These are phyloP conservation scores for Halichoerus grypus DNA, from an alignment of 2,113 vertebrate genomes.

Conservation along the genomic window DNA sequence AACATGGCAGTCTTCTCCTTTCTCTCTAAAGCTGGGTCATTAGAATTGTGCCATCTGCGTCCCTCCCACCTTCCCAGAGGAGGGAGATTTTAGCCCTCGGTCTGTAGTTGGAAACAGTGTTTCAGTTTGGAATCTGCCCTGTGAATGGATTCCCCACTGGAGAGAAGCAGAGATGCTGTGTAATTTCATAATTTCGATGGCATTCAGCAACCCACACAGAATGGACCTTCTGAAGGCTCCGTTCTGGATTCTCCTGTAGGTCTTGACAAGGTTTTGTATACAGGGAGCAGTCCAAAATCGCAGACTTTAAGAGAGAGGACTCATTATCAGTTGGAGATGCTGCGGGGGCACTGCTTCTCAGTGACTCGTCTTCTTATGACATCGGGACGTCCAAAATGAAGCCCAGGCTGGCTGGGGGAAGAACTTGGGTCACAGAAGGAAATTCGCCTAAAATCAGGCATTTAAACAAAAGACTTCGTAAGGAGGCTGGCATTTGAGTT, in stretches of 20 bases:
- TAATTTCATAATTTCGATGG: neutral
- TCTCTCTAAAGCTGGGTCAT: neutral
- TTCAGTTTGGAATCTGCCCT: neutral
- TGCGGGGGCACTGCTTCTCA: neutral
- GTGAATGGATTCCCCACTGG: neutral
- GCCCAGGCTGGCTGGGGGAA: neutral
- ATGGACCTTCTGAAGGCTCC: neutral
- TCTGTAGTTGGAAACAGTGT: neutral
- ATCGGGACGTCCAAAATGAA: neutral
- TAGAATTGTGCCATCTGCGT: neutral
- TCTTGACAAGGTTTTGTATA: neutral
- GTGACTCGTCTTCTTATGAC: neutral
- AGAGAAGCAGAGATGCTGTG: neutral
- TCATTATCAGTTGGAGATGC: neutral
- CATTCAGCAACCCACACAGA: neutral
- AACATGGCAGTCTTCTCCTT: neutral
- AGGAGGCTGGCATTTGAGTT: neutral
- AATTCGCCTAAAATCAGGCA: neutral
- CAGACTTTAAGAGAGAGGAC: neutral
- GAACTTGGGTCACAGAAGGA: neutral
- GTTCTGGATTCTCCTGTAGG: neutral
- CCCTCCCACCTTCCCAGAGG: neutral
- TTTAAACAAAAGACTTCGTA: constrained; percentile 4
- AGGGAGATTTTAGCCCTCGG: neutral
- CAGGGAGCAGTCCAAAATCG: neutral